Evolutionary conservation across 2,888 invertebrate genomes (phyloP), one percentile per base, ranked within the genome.

Genomic region (Cordilura impudica): DNA sequence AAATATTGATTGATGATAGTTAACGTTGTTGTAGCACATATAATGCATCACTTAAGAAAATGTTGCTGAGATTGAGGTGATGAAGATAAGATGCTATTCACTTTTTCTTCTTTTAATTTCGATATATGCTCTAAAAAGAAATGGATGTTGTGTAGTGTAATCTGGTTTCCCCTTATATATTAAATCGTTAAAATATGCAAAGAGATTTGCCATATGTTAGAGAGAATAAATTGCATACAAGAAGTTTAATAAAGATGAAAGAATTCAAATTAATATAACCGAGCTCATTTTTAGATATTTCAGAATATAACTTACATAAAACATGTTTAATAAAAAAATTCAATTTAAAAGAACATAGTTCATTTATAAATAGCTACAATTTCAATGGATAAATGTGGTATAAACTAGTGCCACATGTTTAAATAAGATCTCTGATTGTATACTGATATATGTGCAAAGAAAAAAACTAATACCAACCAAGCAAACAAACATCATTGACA

Each of bases 401-500:
- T 21, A 58, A 19, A 39, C 19, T 18, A 43, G 29, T 60, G 23
- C 8, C 51, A 29, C 23, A 70, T 60, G 60, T 43, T 43, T 26
- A 49, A 23, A 69, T 47, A 56, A 56, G 10, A 47, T 16, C 16
- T 69, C 35, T 47, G 35, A 21, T 23, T 69, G 7, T 35, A 14
- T 31, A n/a, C n/a, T 10, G n/a, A 35, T 29, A 3, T 35, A 12
- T 31, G 10, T 29, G 35, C 12, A 5, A 16, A 53, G 16, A 54
- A 18, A 58, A 29, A 51, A 54, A 19, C 16, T 35, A 63, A 66
- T 26, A 54, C 47, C 31, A 47, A 31, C 31, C 26, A 66, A 53
- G 35, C 18, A 49, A 39, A 53, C 61, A 51, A 60, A 56, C 58
- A 61, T 60, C 60, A 67, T 67, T 54, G 66, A 53, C 73, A 74